Evolutionary conservation across 2,888 invertebrate genomes (phyloP), one percentile per base, ranked within the genome.

Genomic region (Exocentrus adspersus): DNA sequence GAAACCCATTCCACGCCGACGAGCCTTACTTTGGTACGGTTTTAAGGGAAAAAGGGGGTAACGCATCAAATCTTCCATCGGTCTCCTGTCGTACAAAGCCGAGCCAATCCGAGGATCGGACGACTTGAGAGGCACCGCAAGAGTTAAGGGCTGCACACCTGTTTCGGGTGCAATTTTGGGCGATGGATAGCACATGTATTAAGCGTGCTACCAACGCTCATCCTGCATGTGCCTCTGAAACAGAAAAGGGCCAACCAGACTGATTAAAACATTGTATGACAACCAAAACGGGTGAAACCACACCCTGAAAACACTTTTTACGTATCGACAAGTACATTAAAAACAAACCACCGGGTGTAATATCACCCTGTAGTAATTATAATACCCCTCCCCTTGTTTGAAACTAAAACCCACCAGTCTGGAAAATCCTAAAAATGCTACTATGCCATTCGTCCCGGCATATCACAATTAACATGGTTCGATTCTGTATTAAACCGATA

Each of bases 161-260:
- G 10, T 78, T 68, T 69, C 61, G 77, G 77, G 79, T 77, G 77
- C 80, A 79, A 79, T 76, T 73, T 76, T 78, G 77, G n/a, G 78
- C 84, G 85, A 83, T 73, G 77, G 83, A 82, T 80, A 82, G 84
- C 76, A 72, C 37, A 37, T 54, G 61, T 91, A 90, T 91, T 86
- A 52, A 57, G 54, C 43, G 64, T 70, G 77, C 78, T 78, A 77
- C 72, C 73, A 87, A 87, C 87, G 87, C 87, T 87, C 87, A 85
- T 87, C 87, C 89, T 88, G 89, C 91, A 90, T 89, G 91, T 92
- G 92, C 92, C 92, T 92, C 92, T 92, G 92, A 90, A 91, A 87
- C 89, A 86, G 89, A 86, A 83, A 84, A 83, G 83, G 82, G 84
- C 83, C 79, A 81, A 81, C 83, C 82, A 83, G 82, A 83, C 83